phyloP scores from a whole-genome alignment of 2,797 vertebrate species.

The Karalla daura region DNA sequence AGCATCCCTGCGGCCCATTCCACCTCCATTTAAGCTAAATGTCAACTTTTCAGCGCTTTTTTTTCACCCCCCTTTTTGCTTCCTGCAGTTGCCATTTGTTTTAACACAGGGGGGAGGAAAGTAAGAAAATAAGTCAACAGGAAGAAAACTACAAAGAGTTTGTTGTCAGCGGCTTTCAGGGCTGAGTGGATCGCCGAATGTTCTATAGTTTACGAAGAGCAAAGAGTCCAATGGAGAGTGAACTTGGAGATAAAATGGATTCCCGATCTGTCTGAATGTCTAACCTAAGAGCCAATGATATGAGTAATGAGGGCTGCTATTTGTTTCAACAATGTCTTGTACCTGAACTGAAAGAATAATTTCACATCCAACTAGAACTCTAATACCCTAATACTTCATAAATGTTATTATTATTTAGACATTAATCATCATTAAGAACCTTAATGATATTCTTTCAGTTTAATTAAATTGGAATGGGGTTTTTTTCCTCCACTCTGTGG shows the following conservation, averaged over 20 bases:
- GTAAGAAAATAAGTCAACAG: slow-evolving; percentile 80
- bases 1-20: slow-evolving; percentile 82
- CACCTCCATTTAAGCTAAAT: slow-evolving; percentile 88
- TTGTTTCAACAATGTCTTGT: slow-evolving; percentile 58
- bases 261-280: slow-evolving; percentile 64
- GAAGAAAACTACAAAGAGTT: slow-evolving; percentile 72
- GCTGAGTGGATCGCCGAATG: slow-evolving; percentile 60
- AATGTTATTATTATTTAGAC: slow-evolving; percentile 82
- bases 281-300: slow-evolving; percentile 65
- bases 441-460: slow-evolving; percentile 81
- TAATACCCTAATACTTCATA: slow-evolving; percentile 77
- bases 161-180: slow-evolving; percentile 71
- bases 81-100: slow-evolving; percentile 83
- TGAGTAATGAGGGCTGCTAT: slow-evolving; percentile 68
- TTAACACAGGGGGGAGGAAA: slow-evolving; percentile 72
- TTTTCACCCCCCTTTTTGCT: slow-evolving; percentile 48
- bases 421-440: slow-evolving; percentile 83
- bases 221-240: slow-evolving; percentile 61
- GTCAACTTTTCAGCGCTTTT: slow-evolving; percentile 81
- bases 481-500: slow-evolving; percentile 56
- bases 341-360: slow-evolving; percentile 74
- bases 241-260: slow-evolving; percentile 73
- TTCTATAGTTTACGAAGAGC: slow-evolving; percentile 58
- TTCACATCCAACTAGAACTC: slow-evolving; percentile 69
- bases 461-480: slow-evolving; percentile 77